Percentiles rank a stretch among this genome's conserved stretches.
Conservation (phyloP, 2,113 vertebrate species). For the Nannospalax galili region DNA sequence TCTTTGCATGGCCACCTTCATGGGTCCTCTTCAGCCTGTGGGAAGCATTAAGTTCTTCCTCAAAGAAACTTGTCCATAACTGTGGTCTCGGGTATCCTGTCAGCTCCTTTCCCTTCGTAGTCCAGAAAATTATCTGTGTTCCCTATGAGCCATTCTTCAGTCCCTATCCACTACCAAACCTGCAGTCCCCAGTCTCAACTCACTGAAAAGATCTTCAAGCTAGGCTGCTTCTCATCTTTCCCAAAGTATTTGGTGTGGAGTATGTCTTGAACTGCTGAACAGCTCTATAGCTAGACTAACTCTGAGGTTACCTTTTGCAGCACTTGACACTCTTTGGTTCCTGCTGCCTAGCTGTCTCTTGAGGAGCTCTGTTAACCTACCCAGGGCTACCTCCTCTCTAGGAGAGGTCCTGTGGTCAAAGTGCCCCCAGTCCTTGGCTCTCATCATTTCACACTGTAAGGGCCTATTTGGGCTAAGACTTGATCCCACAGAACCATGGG, state of each 20-base stretch:
- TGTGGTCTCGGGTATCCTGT: not conserved
- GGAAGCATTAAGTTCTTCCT: not conserved
- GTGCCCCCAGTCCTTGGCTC: not conserved
- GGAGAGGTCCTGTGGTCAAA: not conserved
- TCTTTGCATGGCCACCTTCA: fast-evolving
- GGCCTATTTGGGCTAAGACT: not conserved
- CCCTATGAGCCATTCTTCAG: not conserved
- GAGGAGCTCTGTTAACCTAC: not conserved
- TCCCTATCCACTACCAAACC: not conserved
- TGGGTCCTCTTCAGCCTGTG: not conserved
- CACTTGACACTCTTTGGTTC: not conserved
- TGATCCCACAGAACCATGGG: fast-evolving
- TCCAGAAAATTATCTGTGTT: not conserved
- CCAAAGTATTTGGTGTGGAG: not conserved
- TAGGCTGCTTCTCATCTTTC: not conserved
- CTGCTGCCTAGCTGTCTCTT: not conserved
- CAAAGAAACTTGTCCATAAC: not conserved
- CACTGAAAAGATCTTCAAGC: not conserved
- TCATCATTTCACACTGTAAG: not conserved
- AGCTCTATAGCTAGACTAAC: not conserved
- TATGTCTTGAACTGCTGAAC: not conserved
- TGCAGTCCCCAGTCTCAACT: not conserved
- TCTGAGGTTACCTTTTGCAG: not conserved
- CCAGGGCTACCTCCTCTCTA: not conserved
- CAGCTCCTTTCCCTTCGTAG: not conserved